phyloP scores from a whole-genome alignment of 2,113 vertebrate species.

The Mellivora capensis region DNA sequence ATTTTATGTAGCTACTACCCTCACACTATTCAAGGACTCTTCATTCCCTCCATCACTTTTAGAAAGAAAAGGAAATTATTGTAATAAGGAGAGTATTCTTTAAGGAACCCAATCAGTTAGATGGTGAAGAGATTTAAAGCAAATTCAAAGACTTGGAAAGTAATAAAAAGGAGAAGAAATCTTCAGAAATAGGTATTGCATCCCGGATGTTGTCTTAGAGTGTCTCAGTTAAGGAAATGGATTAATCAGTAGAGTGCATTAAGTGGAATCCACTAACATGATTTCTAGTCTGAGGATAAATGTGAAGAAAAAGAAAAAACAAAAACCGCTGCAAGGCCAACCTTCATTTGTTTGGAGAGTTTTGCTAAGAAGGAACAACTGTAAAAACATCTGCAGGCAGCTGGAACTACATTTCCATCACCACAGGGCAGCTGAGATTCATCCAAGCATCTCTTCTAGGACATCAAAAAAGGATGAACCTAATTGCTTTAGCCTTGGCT shows the following conservation, averaged over 20 bases:
- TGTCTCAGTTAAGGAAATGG: conserved; percentile 50
- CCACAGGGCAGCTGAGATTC: not conserved
- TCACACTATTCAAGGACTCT: conserved; percentile 52
- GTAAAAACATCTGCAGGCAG: conserved; percentile 47
- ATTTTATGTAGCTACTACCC: conserved; percentile 50
- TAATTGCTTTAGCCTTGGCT: not conserved
- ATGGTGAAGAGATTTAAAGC: conserved; percentile 43
- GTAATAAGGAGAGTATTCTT: conserved; percentile 30
- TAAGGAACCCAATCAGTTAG: conserved; percentile 54
- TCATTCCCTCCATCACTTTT: conserved; percentile 48
- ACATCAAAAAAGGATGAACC: not conserved
- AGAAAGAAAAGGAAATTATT: conserved; percentile 60
- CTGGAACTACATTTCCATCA: conserved; percentile 15
- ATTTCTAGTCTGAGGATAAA: conserved; percentile 12
- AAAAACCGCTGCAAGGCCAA: not conserved
- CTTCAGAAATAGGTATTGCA: conserved; percentile 42
- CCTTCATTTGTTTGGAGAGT: conserved; percentile 37
- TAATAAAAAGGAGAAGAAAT: conserved; percentile 23
- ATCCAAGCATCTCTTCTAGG: not conserved
- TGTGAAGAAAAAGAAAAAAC: not conserved
- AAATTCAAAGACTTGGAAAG: conserved; percentile 32
- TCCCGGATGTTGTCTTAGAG: conserved; percentile 60
- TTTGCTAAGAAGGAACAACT: not conserved
- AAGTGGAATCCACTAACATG: conserved; percentile 11
- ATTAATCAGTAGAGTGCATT: conserved; percentile 47